Conservation (phyloP, 2,113 vertebrate genomes). For the Lates calcarifer region DNA sequence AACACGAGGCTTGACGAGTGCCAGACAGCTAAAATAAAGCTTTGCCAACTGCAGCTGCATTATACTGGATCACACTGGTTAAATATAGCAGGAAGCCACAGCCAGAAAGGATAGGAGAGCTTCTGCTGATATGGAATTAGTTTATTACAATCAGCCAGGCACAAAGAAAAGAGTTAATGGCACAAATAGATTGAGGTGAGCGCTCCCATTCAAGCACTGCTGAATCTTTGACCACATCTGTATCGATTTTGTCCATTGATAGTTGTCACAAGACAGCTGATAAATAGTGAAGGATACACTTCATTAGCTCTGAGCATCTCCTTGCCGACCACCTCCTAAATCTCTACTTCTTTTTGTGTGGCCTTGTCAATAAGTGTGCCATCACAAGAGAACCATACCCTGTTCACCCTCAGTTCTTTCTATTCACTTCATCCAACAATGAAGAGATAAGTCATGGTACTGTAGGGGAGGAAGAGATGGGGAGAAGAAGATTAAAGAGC, state of each 20-base stretch:
- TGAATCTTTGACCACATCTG: conserved; percentile 77
- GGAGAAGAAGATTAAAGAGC: conserved; percentile 41
- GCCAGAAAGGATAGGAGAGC: no score
- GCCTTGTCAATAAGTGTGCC: conserved; percentile 56
- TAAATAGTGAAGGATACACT: conserved; percentile 77
- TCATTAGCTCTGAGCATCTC: conserved; percentile 74
- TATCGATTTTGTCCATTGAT: conserved; percentile 78
- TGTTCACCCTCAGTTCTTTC: conserved; percentile 43
- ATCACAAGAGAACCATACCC: conserved; percentile 42
- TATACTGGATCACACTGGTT: conserved; percentile 12
- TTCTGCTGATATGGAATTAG: no score
- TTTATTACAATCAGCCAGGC: no score
- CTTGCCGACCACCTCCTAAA: conserved; percentile 56
- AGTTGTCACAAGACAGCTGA: conserved; percentile 70
- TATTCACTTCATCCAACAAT: conserved; percentile 59
- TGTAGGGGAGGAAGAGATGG: conserved; percentile 8
- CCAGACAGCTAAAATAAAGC: conserved; percentile 26
- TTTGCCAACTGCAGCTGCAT: conserved; percentile 2
- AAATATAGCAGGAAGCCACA: conserved; percentile 1
- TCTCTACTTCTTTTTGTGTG: conserved; percentile 61
- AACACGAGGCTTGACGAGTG: neutral
- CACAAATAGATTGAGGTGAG: conserved; percentile 66
- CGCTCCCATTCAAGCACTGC: conserved; percentile 64
- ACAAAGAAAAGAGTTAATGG: conserved; percentile 66
- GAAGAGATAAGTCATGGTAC: conserved; percentile 59